A percentile compares a stretch with the other conserved stretches of the same genome.
These are phyloP conservation scores for Parelbella ahira DNA, from an alignment of 2,888 invertebrate genomes.

Conservation along the genomic window DNA sequence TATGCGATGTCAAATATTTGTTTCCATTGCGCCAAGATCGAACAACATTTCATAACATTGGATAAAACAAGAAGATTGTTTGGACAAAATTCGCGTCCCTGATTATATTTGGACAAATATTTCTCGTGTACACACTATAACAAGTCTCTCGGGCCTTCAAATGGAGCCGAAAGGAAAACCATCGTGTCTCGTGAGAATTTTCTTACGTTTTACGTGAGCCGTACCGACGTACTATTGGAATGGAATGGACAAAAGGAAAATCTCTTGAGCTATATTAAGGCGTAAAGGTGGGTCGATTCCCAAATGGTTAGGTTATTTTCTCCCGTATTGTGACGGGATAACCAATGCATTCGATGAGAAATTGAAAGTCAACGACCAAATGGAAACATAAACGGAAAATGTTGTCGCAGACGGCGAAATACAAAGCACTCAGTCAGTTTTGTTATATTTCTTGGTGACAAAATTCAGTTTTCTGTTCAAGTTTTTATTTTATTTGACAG, in stretches of 20 bases:
- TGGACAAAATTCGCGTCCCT: constrained; percentile 63
- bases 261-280: constrained; percentile 73
- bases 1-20: constrained; percentile 64
- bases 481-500: no score
- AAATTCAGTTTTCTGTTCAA: no score
- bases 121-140: constrained; percentile 74
- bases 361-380: constrained; percentile 59
- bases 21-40: constrained; percentile 52
- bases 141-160: constrained; percentile 74
- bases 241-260: constrained; percentile 68
- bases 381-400: constrained; percentile 49
- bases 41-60: constrained; percentile 55
- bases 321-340: constrained; percentile 53
- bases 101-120: constrained; percentile 80
- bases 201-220: constrained; percentile 67
- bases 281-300: constrained; percentile 60
- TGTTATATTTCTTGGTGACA: no score
- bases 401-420: constrained; percentile 35
- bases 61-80: constrained; percentile 71
- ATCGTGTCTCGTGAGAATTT: constrained; percentile 56
- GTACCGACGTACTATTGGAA: constrained; percentile 41
- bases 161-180: constrained; percentile 73
- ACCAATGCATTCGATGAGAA: constrained; percentile 47
- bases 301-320: constrained; percentile 65
- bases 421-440: constrained; percentile 12